Evolutionary conservation across 2,797 vertebrate species (phyloP).

Genomic region (Amphiprion clarkii): DNA sequence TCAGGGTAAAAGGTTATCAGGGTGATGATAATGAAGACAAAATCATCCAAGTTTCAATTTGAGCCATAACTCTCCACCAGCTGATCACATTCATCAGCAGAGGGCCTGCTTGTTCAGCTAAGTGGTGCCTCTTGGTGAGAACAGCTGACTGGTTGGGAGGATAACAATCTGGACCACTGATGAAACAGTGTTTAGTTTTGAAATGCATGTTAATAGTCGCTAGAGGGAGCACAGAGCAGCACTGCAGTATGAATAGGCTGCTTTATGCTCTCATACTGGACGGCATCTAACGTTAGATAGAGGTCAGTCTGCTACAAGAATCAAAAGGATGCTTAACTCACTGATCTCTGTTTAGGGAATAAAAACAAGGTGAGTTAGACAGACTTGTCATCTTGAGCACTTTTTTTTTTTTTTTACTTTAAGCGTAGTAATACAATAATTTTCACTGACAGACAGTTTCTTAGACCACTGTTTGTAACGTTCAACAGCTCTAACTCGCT

Average conservation of each 20-base stretch:
- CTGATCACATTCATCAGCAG: background rate
- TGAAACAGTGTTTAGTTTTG: constrained; percentile 31
- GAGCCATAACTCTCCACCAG: background rate
- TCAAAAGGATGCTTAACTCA: background rate
- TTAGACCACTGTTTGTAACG: background rate
- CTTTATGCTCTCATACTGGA: constrained; percentile 41
- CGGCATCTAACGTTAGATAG: constrained; percentile 13
- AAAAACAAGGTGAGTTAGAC: constrained; percentile 51
- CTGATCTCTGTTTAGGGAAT: background rate
- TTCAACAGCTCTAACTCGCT: background rate
- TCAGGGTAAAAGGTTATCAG: background rate
- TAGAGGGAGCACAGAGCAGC: constrained; percentile 60
- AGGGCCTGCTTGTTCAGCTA: background rate
- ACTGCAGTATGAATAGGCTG: constrained; percentile 22
- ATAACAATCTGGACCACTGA: too few species aligned
- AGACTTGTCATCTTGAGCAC: background rate
- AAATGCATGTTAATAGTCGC: constrained; percentile 31
- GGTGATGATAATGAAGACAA: background rate
- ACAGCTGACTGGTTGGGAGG: constrained; percentile 24
- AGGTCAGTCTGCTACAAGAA: background rate
- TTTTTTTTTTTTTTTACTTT: background rate
- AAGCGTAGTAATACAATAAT: background rate
- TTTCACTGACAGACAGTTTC: background rate
- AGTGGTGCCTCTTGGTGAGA: background rate
- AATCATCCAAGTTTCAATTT: constrained; percentile 7